Percentiles rank a stretch among this genome's conserved stretches.
Conservation (phyloP, 2,797 vertebrate genomes). For the Girardinus metallicus region DNA sequence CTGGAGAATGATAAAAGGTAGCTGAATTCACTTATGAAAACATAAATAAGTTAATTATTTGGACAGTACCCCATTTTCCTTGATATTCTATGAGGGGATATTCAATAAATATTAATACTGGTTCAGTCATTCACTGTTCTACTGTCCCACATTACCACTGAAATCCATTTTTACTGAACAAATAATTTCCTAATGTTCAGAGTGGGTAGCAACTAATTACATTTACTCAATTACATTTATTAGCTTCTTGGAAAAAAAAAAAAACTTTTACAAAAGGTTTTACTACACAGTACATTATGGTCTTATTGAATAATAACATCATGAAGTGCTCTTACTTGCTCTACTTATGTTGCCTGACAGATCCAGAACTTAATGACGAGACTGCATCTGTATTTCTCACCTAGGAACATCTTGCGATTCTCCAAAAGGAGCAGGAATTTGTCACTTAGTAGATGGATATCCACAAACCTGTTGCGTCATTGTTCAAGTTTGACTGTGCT, state of each 20-base stretch:
- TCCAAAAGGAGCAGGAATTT: neutral
- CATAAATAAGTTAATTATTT: neutral
- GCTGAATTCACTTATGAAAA: neutral
- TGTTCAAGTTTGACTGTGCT: neutral
- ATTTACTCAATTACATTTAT: neutral
- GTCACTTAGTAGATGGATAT: neutral
- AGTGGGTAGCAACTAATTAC: neutral
- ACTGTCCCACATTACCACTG: neutral
- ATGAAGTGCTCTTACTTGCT: too few relatives aligned
- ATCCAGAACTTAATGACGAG: neutral
- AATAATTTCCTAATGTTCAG: neutral
- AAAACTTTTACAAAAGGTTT: too few relatives aligned
- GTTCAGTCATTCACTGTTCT: neutral
- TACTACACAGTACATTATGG: too few relatives aligned
- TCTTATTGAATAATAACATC: too few relatives aligned
- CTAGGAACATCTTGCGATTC: neutral
- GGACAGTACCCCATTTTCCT: neutral
- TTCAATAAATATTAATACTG: neutral
- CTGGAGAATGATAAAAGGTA: neutral
- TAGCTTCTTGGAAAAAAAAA: neutral
- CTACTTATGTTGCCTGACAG: neutral
- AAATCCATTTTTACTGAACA: neutral
- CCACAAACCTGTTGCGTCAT: neutral
- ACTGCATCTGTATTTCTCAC: neutral
- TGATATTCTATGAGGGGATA: neutral